phyloP scores from a whole-genome alignment of 64 coral and sea anemone species.

The Montipora capricornis region DNA sequence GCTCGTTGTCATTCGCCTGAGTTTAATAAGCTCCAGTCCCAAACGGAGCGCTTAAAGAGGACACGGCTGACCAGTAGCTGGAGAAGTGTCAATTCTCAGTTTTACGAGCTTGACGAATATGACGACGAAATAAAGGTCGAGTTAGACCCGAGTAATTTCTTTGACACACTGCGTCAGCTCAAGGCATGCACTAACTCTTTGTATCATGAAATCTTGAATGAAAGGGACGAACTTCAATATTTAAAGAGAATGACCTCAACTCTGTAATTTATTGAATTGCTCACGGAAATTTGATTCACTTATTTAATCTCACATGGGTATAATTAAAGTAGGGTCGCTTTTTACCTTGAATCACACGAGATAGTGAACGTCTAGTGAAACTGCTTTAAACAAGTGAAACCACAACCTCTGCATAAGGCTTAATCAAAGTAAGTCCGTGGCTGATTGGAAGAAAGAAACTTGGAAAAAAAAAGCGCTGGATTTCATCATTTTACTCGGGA shows the following conservation, averaged over 20 bases:
- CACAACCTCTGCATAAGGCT: no score
- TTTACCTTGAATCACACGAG: no score
- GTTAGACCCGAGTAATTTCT: slow-evolving; percentile 13
- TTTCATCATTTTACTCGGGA: no score
- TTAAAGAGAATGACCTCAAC: slow-evolving; percentile 5
- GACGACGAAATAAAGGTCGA: slow-evolving; percentile 66
- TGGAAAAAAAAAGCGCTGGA: no score
- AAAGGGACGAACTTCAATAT: slow-evolving; percentile 34
- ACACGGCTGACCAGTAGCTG: slow-evolving; percentile 49
- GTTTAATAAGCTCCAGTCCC: not conserved
- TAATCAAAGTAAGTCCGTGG: no score
- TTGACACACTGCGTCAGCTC: slow-evolving; percentile 58
- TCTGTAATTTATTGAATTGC: not conserved
- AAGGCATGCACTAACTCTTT: slow-evolving; percentile 58
- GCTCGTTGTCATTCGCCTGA: not conserved
- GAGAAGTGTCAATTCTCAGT: slow-evolving; percentile 51
- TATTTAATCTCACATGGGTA: not conserved
- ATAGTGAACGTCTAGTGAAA: no score
- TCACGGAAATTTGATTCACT: not conserved
- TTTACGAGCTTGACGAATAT: slow-evolving; percentile 76
- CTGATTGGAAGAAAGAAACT: no score
- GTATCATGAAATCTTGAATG: slow-evolving; percentile 56
- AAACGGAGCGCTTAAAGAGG: slow-evolving; percentile 9
- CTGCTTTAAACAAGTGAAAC: no score
- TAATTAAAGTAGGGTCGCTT: not conserved